Percentiles rank a stretch among this genome's conserved stretches.
These are phyloP conservation scores for Anas platyrhynchos DNA, from an alignment of 2,113 vertebrate genomes.

Conservation along the genomic window DNA sequence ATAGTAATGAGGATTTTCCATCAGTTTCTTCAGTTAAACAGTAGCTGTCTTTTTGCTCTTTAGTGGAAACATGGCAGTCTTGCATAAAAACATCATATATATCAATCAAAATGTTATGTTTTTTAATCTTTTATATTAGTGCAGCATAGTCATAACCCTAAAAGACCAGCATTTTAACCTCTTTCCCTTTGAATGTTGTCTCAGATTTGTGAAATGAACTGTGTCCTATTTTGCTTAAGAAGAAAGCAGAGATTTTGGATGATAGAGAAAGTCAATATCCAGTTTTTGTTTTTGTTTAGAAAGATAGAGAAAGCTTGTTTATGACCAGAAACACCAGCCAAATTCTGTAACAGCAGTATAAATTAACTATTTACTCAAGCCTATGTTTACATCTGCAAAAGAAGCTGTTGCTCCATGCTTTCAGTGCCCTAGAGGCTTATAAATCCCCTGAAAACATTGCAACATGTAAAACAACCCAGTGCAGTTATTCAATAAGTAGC, in stretches of 20 bases:
- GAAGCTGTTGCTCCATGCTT: slow-evolving; percentile 29
- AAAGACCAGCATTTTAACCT: background rate
- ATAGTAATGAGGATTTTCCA: slow-evolving; percentile 53
- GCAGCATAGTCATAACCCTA: background rate
- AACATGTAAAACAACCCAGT: background rate
- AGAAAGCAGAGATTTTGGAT: background rate
- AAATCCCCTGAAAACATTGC: slow-evolving; percentile 45
- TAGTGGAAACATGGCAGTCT: slow-evolving; percentile 32
- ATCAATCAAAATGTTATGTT: background rate
- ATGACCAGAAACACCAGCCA: slow-evolving; percentile 1
- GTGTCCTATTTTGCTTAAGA: background rate
- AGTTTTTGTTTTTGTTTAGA: slow-evolving; percentile 20
- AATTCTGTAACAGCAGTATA: slow-evolving; percentile 20
- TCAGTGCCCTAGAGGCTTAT: slow-evolving; percentile 22
- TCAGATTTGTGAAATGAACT: background rate
- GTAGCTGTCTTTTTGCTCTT: slow-evolving; percentile 39
- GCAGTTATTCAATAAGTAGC: background rate
- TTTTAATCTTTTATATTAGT: slow-evolving; percentile 14
- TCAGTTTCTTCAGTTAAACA: slow-evolving; percentile 50
- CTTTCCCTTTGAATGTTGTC: background rate
- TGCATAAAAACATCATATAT: slow-evolving; percentile 16
- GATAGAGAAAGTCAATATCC: background rate
- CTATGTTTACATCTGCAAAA: slow-evolving; percentile 40
- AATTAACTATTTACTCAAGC: slow-evolving; percentile 57
- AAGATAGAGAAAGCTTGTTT: slow-evolving; percentile 23